phyloP scores from a whole-genome alignment of 2,888 invertebrate species.

The Tetramorium bicarinatum region DNA sequence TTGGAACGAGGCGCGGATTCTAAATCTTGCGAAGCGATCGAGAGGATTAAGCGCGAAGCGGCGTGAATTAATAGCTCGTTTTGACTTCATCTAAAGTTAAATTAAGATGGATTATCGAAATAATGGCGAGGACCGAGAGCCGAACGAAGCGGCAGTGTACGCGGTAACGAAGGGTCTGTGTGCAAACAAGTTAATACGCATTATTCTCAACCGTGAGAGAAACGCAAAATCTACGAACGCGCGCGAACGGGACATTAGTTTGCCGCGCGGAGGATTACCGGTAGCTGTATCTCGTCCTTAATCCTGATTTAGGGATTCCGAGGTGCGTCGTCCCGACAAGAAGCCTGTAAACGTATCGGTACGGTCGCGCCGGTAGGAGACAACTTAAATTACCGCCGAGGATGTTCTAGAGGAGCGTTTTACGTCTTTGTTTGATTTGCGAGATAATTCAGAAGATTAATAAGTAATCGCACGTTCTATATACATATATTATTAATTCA shows the following conservation, averaged over 20 bases:
- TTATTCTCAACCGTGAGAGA: slow-evolving; percentile 61
- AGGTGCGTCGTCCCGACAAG: slow-evolving; percentile 14
- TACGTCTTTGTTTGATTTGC: slow-evolving; percentile 36
- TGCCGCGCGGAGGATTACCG: slow-evolving; percentile 77
- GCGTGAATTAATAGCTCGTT: slow-evolving; percentile 48
- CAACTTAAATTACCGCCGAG: slow-evolving; percentile 16
- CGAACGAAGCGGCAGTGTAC: slow-evolving; percentile 61
- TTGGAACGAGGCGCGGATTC: neutral
- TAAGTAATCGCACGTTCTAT: neutral
- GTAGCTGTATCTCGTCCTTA: slow-evolving; percentile 68
- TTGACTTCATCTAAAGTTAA: slow-evolving; percentile 58
- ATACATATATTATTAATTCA: neutral
- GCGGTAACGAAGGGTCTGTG: slow-evolving; percentile 51
- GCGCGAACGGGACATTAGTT: slow-evolving; percentile 77
- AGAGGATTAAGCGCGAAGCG: slow-evolving; percentile 11
- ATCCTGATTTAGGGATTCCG: slow-evolving; percentile 81
- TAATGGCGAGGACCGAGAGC: slow-evolving; percentile 62
- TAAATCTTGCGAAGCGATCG: slow-evolving; percentile 23
- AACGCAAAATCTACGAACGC: slow-evolving; percentile 65
- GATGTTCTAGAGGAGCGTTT: neutral
- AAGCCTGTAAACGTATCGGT: slow-evolving; percentile 10
- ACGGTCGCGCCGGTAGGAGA: neutral
- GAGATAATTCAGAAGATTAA: slow-evolving; percentile 25
- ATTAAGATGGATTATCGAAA: slow-evolving; percentile 72
- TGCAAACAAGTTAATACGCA: slow-evolving; percentile 71